Conservation (phyloP, 2,888 invertebrate genomes). For the Volucella inflata region DNA sequence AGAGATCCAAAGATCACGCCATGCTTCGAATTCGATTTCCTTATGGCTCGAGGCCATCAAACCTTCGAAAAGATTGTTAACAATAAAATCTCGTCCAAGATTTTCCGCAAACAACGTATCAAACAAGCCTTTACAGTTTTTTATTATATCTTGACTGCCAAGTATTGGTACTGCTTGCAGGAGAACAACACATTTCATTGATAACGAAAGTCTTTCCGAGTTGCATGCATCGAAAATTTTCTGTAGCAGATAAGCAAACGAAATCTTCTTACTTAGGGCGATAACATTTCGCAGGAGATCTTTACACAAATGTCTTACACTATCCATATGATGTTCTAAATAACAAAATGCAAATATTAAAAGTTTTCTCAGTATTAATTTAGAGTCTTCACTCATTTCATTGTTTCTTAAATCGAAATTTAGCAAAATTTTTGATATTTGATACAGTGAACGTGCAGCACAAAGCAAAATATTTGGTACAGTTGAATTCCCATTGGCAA, state of each 20-base stretch:
- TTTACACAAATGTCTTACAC: slow-evolving; percentile 86
- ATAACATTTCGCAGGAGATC: slow-evolving; percentile 84
- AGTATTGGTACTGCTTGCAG: slow-evolving; percentile 78
- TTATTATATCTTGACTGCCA: slow-evolving; percentile 78
- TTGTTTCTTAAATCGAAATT: slow-evolving; percentile 76
- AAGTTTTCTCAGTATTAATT: slow-evolving; percentile 80
- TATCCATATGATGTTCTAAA: slow-evolving; percentile 87
- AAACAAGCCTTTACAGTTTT: slow-evolving; percentile 78
- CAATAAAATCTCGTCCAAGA: slow-evolving; percentile 83
- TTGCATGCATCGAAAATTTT: slow-evolving; percentile 79
- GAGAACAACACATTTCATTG: slow-evolving; percentile 79
- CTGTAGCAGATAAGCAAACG: slow-evolving; percentile 77
- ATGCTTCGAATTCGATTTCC: slow-evolving; percentile 81
- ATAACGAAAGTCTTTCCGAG: slow-evolving; percentile 77
- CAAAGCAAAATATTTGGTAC: slow-evolving; percentile 80
- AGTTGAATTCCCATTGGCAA: slow-evolving; percentile 77
- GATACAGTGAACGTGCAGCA: slow-evolving; percentile 78
- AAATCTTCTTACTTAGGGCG: slow-evolving; percentile 80
- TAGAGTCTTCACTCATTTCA: slow-evolving; percentile 79
- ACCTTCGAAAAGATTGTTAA: slow-evolving; percentile 85
- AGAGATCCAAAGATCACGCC: slow-evolving; percentile 85
- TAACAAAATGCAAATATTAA: slow-evolving; percentile 85
- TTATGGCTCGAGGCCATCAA: slow-evolving; percentile 84
- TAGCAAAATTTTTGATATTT: slow-evolving; percentile 78
- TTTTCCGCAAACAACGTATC: slow-evolving; percentile 77